A percentile compares a stretch with the other conserved stretches of the same genome.
These are phyloP conservation scores for Accipiter virgatus DNA, from an alignment of 2,113 vertebrate species.

Conservation along the genomic window DNA sequence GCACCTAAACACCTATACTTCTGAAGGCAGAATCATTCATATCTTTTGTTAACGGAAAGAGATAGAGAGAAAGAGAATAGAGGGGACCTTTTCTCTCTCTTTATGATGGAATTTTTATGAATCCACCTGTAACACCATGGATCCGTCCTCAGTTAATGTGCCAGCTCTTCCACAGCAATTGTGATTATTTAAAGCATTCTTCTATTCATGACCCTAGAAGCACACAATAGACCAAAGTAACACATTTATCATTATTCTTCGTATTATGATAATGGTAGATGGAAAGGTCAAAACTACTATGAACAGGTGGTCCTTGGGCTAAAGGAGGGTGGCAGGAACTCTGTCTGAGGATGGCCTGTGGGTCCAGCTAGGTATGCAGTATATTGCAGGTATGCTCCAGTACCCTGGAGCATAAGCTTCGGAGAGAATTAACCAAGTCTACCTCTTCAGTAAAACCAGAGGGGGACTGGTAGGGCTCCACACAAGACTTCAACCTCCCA, in stretches of 20 bases:
- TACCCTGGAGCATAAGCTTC: background rate
- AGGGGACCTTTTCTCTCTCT: background rate
- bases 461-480: accelerated
- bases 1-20: background rate
- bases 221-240: background rate
- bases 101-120: background rate
- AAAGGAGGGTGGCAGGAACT: background rate
- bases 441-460: background rate
- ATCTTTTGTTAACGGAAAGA: background rate
- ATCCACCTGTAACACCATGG: background rate
- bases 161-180: background rate
- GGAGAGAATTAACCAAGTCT: background rate
- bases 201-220: background rate
- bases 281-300: background rate
- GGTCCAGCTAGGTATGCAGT: background rate
- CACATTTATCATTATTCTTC: background rate
- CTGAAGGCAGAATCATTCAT: background rate
- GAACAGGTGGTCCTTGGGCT: background rate
- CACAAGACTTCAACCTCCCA: background rate
- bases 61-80: background rate
- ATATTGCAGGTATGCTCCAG: background rate
- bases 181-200: background rate
- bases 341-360: background rate
- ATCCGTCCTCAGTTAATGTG: background rate
- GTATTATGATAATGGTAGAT: background rate